A percentile compares a stretch with the other conserved stretches of the same genome.
Evolutionary conservation across 2,888 invertebrate species (phyloP).

Genomic region (Drosophila planitibia): DNA sequence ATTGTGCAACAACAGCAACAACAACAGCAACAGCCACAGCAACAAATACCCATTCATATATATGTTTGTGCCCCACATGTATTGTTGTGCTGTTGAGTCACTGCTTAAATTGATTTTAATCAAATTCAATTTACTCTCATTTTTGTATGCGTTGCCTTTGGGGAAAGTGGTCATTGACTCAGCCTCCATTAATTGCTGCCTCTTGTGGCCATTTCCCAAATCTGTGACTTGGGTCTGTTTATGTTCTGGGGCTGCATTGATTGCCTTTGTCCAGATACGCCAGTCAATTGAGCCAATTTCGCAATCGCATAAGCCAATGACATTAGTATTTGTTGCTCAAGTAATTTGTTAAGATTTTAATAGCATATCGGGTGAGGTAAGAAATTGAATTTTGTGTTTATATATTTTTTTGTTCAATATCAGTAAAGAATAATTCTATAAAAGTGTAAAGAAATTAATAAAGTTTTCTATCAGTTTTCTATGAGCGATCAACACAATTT

Average conservation of each 20-base stretch:
- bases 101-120: conserved; percentile 81
- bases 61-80: conserved; percentile 6
- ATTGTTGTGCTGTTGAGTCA: conserved; percentile 10
- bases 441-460: not conserved
- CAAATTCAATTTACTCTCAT: conserved; percentile 74
- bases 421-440: not conserved
- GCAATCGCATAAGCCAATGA: not conserved
- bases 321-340: not conserved
- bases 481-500: not conserved
- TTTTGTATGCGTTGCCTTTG: conserved; percentile 11
- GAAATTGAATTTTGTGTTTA: not conserved
- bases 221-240: not conserved
- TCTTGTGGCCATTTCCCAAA: conserved; percentile 13
- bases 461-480: not conserved
- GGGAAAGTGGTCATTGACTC: conserved; percentile 34
- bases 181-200: conserved; percentile 13
- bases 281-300: conserved; percentile 9
- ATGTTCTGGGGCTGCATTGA: conserved; percentile 9
- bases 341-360: not conserved
- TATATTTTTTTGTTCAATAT: not conserved
- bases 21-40: not conserved
- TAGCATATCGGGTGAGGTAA: not conserved
- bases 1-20: not conserved
- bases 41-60: conserved; percentile 1
- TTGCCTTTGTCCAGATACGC: not conserved